Evolutionary conservation across 2,888 invertebrate species (phyloP), one percentile per base, ranked within the genome.

Genomic region (Himalopsyche tibetana): DNA sequence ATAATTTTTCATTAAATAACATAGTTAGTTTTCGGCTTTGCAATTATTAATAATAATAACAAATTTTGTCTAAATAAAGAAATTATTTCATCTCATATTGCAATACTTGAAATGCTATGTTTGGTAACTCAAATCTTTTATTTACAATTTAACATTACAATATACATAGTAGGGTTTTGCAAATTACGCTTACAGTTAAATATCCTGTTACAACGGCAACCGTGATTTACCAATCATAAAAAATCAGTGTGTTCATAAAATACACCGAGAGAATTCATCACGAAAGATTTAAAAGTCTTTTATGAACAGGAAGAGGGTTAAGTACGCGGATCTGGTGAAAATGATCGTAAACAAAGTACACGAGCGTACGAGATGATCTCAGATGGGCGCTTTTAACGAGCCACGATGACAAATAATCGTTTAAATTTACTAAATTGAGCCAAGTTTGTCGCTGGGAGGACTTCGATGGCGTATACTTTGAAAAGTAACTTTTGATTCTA

Each of bases 391-490:
- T 17, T 42, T 42, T 63, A 84, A 82, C 82, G 79, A 82, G 82
- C 80, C 56, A 38, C 86, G 80, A 86, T 84, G 86, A 84, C 86
- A 86, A 86, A 86, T 84, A 86, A 86, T 84, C 86, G 84, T 82
- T 86, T 86, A 86, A 86, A 84, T 84, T 86, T 82, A 45, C 86
- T 82, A 82, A 86, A 86, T 86, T 86, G 84, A 86, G 84, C 82
- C 86, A 84, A 86, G 86, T 86, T 84, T 80, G 51, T 83, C 83
- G 80, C 45, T 55, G 82, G 42, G 80, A 74, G 74, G 15, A 51
- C 15, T 15, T 15, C 15, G 15, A 51, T 15, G 51, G 51, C 5
- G 51, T 15, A 15, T 51, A 15, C 12, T 15, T 51, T 51, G 15
- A 51, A 51, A 51, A 51, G 51, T 51, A 51, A 15, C 51, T 51